Conservation (phyloP, 2,113 vertebrate genomes). For the Butorides virescens region DNA sequence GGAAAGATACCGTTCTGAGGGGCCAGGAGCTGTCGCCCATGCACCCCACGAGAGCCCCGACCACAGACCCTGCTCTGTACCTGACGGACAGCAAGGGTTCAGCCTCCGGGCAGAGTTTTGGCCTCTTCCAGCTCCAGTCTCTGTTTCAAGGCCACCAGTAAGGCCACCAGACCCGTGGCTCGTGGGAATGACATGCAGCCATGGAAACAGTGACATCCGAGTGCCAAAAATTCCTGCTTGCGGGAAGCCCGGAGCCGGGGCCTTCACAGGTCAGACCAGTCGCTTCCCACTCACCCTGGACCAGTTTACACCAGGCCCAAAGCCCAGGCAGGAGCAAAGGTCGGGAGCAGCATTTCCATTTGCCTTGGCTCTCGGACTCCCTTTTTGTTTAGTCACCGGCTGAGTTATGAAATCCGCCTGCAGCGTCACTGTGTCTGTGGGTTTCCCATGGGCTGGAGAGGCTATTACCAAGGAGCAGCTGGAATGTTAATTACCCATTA, state of each 20-base stretch:
- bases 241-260: not conserved
- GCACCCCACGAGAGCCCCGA: accelerated
- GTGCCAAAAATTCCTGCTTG: not conserved
- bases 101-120: not conserved
- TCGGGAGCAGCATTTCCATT: not conserved
- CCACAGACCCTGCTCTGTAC: accelerated
- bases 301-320: not conserved
- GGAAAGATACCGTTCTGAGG: not conserved
- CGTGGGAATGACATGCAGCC: not conserved
- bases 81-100: not conserved
- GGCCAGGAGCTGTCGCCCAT: not conserved
- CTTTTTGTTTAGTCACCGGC: conserved; percentile 19
- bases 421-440: not conserved
- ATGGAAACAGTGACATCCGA: not conserved
- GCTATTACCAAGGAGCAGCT: conserved; percentile 17
- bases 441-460: conserved; percentile 33
- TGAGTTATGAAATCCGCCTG: conserved; percentile 4
- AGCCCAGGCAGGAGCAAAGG: not conserved
- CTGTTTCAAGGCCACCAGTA: not conserved
- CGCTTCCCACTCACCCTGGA: not conserved
- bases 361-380: not conserved
- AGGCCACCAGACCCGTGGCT: not conserved
- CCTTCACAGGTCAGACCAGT: not conserved
- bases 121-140: not conserved
- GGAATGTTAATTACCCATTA: conserved; percentile 43